A percentile compares a stretch with the other conserved stretches of the same genome.
These are phyloP conservation scores for Uloborus diversus DNA, from an alignment of 1,140 invertebrate species.

Conservation along the genomic window DNA sequence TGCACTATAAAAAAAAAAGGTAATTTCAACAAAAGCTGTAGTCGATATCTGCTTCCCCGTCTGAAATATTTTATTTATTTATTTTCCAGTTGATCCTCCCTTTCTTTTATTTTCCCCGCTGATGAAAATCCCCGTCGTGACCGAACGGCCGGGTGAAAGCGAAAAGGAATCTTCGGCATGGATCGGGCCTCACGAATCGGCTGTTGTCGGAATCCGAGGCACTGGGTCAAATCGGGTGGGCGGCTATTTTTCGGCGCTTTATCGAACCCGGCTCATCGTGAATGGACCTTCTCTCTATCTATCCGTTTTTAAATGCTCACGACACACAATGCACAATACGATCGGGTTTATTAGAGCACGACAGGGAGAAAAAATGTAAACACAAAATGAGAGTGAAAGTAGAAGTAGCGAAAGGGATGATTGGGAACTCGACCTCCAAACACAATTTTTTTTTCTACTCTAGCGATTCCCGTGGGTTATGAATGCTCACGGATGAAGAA, in stretches of 20 bases:
- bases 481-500: background rate
- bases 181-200: background rate
- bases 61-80: too few relatives aligned
- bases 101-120: too few relatives aligned
- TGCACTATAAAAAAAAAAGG: too few relatives aligned
- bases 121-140: background rate
- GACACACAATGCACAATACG: constrained; percentile 33
- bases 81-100: too few relatives aligned
- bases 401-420: constrained; percentile 12
- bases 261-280: constrained; percentile 12
- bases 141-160: background rate
- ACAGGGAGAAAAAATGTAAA: too few relatives aligned
- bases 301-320: background rate
- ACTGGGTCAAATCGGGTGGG: constrained; percentile 37
- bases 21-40: too few relatives aligned
- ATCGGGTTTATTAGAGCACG: constrained; percentile 43
- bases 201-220: constrained; percentile 17
- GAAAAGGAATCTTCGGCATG: background rate
- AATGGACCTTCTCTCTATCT: background rate
- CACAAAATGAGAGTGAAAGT: too few relatives aligned
- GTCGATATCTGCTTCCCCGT: too few relatives aligned
- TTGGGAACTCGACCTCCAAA: constrained; percentile 3
- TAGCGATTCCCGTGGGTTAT: background rate
- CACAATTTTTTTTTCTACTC: background rate
- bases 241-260: constrained; percentile 10